Base-by-base conservation (phyloP, 2,113 vertebrate species). In the Ifrita kowaldi region DNA sequence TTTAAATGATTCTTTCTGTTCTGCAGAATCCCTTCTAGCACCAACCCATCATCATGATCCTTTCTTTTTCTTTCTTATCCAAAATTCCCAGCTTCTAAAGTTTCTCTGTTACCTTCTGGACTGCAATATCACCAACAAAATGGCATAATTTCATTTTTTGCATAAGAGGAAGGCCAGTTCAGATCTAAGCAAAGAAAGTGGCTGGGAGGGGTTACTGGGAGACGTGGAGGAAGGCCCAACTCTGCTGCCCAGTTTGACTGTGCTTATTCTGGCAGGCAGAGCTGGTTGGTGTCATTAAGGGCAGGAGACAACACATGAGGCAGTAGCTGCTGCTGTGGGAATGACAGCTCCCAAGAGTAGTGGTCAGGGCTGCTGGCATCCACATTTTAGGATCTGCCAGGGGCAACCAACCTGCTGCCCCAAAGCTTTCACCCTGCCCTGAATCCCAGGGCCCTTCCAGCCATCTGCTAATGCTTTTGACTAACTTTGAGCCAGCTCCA, bases 321-420 rank as follows among this genome's bases (percentile, higher is more conserved):
- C 26, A 42, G 23, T 17, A 75, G 21, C n/a, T 76, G 59, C 21
- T 57, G 42, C 44, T 52, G 24, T 37, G 33, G 30, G 20, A 87
- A 28, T 16, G 32, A 35, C 59, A 49, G n/a, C 12, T 81, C 57
- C 24, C 0, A 3, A 69, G 15, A 70, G 21, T 1, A 71, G 52
- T 0, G 1, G 21, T 53, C 42, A 83, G 37, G 32, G 28, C 7
- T 71, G 7, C 32, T 4, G 1, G 27, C 17, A 18, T 74, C 42
- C 13, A 8, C 16, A 24, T 56, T 46, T 80, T 2, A 9, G 32
- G 5, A 62, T 62, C 46, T 86, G 4, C 44, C n/a, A 41, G 41
- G 46, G 60, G 26, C 0, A 3, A 55, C 2, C 7, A 63, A 53
- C 13, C 8, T 70, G 17, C 39, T 84, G 9, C 50, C 67, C 41